Conservation (phyloP, 2,113 vertebrate species). For the Nanorana parkeri region DNA sequence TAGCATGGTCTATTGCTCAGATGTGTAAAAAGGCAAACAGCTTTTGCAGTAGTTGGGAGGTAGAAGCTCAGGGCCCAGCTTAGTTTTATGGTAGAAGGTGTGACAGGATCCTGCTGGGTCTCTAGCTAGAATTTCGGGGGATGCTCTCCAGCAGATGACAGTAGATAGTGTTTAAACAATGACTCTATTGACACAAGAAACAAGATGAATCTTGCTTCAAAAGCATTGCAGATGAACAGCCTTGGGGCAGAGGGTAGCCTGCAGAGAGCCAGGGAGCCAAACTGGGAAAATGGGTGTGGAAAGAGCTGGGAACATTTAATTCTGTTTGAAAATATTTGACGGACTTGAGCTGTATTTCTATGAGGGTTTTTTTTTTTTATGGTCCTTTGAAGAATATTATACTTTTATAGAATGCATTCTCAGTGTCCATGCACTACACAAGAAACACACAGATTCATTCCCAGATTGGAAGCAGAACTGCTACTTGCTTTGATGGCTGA, state of each 20-base stretch:
- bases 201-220: conserved; percentile 51
- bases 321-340: not conserved
- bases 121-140: conserved; percentile 12
- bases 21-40: not conserved
- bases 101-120: conserved; percentile 42
- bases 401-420: no score
- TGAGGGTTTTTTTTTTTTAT: not conserved
- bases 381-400: no score
- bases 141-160: conserved; percentile 21
- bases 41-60: not conserved
- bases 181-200: conserved; percentile 44
- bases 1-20: not conserved
- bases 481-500: no score
- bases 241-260: conserved; percentile 37
- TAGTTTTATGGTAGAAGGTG: conserved; percentile 32
- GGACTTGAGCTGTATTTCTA: not conserved
- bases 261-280: conserved; percentile 44
- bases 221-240: conserved; percentile 35
- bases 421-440: no score
- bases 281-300: conserved; percentile 41
- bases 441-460: not conserved
- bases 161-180: conserved; percentile 46
- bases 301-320: conserved; percentile 1
- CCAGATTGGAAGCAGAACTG: not conserved
- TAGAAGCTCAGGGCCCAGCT: conserved; percentile 5